phyloP scores from a whole-genome alignment of 2,113 vertebrate genomes.

The Gobiocypris rarus region DNA sequence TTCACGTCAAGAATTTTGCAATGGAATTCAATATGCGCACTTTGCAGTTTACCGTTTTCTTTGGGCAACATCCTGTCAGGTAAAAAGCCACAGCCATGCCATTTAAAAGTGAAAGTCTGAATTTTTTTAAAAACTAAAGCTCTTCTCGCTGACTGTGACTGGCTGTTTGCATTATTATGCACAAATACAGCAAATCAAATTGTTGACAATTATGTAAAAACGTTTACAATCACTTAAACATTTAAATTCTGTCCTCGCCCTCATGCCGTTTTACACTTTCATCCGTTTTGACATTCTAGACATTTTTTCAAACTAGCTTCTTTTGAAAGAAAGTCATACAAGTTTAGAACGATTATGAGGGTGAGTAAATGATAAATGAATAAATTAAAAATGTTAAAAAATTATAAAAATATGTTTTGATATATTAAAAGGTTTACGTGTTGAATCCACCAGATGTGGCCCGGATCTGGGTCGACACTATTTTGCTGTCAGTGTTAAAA shows the following conservation, averaged over 20 bases:
- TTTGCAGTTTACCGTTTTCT: slow-evolving; percentile 24
- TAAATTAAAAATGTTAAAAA: too few species aligned
- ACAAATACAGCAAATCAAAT: background rate
- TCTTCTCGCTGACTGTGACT: background rate
- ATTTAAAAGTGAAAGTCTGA: slow-evolving; percentile 36
- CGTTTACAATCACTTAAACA: background rate
- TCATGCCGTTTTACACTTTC: background rate
- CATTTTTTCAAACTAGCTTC: background rate
- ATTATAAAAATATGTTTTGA: too few species aligned
- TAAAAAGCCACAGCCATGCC: background rate
- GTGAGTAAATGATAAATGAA: background rate
- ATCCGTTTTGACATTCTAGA: background rate
- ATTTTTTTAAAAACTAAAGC: background rate
- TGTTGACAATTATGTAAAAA: background rate
- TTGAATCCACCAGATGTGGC: too few species aligned
- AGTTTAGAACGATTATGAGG: background rate
- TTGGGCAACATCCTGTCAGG: slow-evolving; percentile 34
- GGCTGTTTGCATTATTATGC: background rate
- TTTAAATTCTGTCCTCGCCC: background rate
- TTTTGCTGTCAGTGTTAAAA: background rate
- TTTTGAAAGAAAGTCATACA: background rate
- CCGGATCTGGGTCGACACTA: too few species aligned
- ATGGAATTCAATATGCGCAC: slow-evolving; percentile 4
- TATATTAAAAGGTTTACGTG: too few species aligned
- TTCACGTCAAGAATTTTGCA: slow-evolving; percentile 25